phyloP scores from a whole-genome alignment of 2,888 invertebrate species.

The Subacronicta megacephala region DNA sequence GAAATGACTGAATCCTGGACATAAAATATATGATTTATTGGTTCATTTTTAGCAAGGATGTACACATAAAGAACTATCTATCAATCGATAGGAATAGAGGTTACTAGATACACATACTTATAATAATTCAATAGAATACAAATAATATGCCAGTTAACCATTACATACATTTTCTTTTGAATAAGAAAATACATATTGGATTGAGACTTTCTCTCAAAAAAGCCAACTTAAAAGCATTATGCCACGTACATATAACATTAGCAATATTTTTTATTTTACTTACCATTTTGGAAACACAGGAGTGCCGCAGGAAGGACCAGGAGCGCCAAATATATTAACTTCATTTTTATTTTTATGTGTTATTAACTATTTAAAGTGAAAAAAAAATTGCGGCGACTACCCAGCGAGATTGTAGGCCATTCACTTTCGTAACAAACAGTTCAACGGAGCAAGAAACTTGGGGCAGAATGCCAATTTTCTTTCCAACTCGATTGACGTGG shows the following conservation, averaged over 20 bases:
- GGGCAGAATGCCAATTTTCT: constrained; percentile 84
- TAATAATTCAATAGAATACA: background rate
- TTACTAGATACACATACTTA: constrained; percentile 17
- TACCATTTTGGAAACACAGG: constrained; percentile 92
- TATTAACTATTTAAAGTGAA: constrained; percentile 60
- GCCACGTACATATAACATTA: constrained; percentile 82
- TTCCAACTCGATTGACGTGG: constrained; percentile 90
- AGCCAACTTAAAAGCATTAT: constrained; percentile 57
- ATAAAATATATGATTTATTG: too few relatives aligned
- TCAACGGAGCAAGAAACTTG: constrained; percentile 74
- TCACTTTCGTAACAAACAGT: constrained; percentile 80
- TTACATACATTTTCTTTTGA: background rate
- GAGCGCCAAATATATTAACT: constrained; percentile 90
- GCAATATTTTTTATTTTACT: constrained; percentile 80
- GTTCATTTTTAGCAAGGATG: too few relatives aligned
- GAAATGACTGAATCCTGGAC: too few relatives aligned
- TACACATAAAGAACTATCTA: too few relatives aligned
- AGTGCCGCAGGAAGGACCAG: constrained; percentile 93
- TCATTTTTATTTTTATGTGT: constrained; percentile 89
- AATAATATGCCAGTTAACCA: background rate
- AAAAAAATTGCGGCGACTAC: constrained; percentile 68
- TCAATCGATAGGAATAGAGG: constrained; percentile 1
- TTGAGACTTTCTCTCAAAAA: constrained; percentile 72
- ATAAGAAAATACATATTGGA: background rate
- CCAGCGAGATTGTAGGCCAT: constrained; percentile 75